Conservation (phyloP, 2,113 vertebrate species). For the Notechis scutatus region DNA sequence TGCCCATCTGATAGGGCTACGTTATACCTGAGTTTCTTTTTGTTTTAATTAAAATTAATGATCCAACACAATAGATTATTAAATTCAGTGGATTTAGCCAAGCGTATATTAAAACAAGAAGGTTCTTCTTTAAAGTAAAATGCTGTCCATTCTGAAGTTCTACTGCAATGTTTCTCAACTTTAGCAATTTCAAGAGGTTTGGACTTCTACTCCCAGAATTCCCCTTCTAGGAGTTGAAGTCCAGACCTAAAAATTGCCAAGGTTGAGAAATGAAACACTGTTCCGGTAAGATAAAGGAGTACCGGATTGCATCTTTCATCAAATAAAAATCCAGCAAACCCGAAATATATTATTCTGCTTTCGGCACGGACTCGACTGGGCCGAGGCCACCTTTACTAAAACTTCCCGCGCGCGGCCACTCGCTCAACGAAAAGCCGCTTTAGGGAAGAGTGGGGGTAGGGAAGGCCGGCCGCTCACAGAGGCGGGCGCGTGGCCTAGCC, state of each 20-base stretch:
- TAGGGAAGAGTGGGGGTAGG: background rate
- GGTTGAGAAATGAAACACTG: background rate
- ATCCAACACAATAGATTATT: background rate
- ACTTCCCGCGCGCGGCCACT: background rate
- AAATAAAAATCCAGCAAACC: background rate
- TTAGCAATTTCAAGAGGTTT: background rate
- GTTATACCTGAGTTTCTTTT: background rate
- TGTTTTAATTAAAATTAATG: background rate
- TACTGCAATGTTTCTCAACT: background rate
- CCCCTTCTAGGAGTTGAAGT: background rate
- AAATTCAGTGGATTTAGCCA: background rate
- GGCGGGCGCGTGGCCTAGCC: background rate
- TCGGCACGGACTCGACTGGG: background rate
- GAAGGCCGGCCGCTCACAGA: too few species aligned
- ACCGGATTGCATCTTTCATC: background rate
- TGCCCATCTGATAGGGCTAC: background rate
- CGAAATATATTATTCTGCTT: background rate
- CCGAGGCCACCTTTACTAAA: background rate
- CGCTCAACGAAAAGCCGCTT: background rate
- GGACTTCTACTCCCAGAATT: background rate
- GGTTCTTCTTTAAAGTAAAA: background rate
- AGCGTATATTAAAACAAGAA: background rate
- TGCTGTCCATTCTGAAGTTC: background rate
- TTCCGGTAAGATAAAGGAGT: background rate
- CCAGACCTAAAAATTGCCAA: background rate